Evolutionary conservation across 2,888 invertebrate genomes (phyloP), one percentile per base, ranked within the genome.

Genomic region (Apamea sordens): DNA sequence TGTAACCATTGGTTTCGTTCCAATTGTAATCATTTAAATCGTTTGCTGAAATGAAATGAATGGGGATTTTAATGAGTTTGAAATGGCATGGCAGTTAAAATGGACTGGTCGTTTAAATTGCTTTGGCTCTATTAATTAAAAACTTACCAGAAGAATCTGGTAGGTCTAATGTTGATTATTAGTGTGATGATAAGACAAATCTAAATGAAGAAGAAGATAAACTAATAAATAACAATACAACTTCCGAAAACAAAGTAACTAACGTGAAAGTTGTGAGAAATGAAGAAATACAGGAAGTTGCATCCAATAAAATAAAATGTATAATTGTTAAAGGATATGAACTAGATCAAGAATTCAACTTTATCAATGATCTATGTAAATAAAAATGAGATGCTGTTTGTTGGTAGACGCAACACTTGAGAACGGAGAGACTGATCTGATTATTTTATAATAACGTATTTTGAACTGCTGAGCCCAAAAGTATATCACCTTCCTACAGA

Each of bases 51-150:
- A 68, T 61, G 10, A 50, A 64, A 82, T 32, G 63, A 61, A 64
- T 65, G 18, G 36, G n/a, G 21, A 47, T 41, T 44, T 15, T 56
- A 73, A 79, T 73, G 13, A 2, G 36, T 69, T 73, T 79, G 24
- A 67, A 73, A 69, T 79, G 53, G 84, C 61, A 53, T 79, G 32
- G 79, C 61, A 41, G 50, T 71, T 78, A 41, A 65, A 73, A 79
- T 61, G 15, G 28, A 65, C 44, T 64, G 44, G 53, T 70, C 13
- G 24, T 79, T 70, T 61, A 44, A 73, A 65, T 61, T 18, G 21
- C 6, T 63, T 21, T 32, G 10, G 41, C 21, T 61, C 6, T 50
- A 59, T 18, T 44, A 2, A n/a, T 24, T 82, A 11, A 69, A 41
- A 68, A 56, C 1, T 36, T 21, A 47, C 24, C 5, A 80, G 7